A percentile compares a stretch with the other conserved stretches of the same genome.
Evolutionary conservation across 2,113 vertebrate species (phyloP).

Genomic region (Larimichthys polyactis): DNA sequence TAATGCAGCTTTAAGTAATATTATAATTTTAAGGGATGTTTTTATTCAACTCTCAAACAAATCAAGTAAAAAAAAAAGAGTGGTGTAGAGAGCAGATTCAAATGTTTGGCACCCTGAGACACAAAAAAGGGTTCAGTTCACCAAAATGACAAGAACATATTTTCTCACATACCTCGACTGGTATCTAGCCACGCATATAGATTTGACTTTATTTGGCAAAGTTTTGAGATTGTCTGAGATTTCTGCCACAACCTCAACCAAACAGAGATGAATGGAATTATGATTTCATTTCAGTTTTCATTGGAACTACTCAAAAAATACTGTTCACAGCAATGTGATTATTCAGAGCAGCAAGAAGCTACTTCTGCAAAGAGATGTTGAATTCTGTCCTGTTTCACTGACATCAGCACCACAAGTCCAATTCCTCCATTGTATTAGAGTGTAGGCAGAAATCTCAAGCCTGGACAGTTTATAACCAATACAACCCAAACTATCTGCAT

Average conservation of each 20-base stretch:
- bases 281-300: neutral
- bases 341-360: neutral
- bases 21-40: neutral
- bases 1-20: conserved; percentile 30
- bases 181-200: conserved; percentile 7
- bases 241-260: neutral
- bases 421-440: neutral
- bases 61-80: neutral
- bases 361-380: neutral
- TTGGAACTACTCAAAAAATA: neutral
- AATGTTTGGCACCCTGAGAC: conserved; percentile 53
- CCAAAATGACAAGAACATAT: conserved; percentile 18
- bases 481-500: conserved; percentile 1
- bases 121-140: conserved; percentile 23
- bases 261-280: neutral
- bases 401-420: neutral
- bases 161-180: neutral
- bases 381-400: neutral
- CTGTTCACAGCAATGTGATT: neutral
- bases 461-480: neutral
- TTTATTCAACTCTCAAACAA: neutral
- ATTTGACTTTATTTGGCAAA: conserved; percentile 27
- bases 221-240: conserved; percentile 10
- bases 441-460: conserved; percentile 9
- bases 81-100: conserved; percentile 19